Evolutionary conservation across 2,113 vertebrate species (phyloP).

Genomic region (Ceyx margarethae): DNA sequence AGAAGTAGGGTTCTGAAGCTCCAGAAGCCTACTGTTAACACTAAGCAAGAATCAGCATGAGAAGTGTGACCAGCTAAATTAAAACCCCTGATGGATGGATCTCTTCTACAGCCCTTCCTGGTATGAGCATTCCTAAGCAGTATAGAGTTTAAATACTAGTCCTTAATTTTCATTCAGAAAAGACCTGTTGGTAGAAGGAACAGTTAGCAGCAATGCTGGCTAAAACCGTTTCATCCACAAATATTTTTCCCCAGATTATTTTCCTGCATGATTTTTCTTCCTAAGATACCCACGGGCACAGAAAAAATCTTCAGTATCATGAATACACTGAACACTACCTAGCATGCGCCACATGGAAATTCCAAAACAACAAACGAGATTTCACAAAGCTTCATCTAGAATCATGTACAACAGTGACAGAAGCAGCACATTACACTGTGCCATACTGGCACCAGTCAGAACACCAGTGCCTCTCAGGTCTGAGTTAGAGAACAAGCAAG

Average conservation of each 20-base stretch:
- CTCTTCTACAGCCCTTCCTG: background rate
- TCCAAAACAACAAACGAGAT: background rate
- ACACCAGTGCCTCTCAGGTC: background rate
- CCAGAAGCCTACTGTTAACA: background rate
- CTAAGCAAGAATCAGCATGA: background rate
- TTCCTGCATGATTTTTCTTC: background rate
- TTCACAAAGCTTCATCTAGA: background rate
- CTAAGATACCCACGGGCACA: background rate
- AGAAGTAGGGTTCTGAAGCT: background rate
- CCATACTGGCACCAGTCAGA: background rate
- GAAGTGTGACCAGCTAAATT: background rate
- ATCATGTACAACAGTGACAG: background rate
- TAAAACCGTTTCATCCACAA: background rate
- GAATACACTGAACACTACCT: background rate
- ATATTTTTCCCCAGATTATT: background rate
- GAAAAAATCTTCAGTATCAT: background rate
- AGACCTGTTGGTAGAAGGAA: background rate
- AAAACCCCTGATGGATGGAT: background rate
- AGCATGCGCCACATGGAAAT: background rate
- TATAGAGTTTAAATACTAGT: background rate
- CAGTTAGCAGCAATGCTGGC: background rate
- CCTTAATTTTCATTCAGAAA: background rate
- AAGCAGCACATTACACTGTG: background rate
- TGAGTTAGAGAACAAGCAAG: background rate
- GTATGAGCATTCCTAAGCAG: background rate